Evolutionary conservation across 1,140 invertebrate species (phyloP), one percentile per base, ranked within the genome.

Genomic region (Papilio glaucus): DNA sequence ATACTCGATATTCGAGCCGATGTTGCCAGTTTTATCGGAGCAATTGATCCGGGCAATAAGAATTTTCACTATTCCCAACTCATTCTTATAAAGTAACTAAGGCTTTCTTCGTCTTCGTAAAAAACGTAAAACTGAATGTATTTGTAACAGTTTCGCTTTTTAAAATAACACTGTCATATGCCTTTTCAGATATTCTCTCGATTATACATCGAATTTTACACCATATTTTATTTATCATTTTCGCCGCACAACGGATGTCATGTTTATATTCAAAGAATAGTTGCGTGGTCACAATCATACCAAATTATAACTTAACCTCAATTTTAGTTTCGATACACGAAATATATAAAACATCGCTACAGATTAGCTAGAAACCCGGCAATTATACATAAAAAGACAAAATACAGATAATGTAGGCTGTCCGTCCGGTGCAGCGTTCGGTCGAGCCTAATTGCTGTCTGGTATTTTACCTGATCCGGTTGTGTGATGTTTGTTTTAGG

Each of bases 401-500:
- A 79, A 70, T 79, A 75, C 80, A 76, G 72, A 85, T 84, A 84
- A 69, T 87, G 87, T 87, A 87, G 85, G 86, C 84, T 86, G 76
- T 82, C 78, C 72, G 79, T 72, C 75, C 79, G 77, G 65, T 29
- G 60, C 26, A 53, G 74, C n/a, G n/a, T 33, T 63, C 72, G 67
- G 77, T 18, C 72, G 74, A 67, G 73, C 80, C 77, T 87, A 87
- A 90, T 88, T 87, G 84, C 78, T 71, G 76, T 71, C 62, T 38
- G 72, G 72, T 72, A 74, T 69, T 76, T 71, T 89, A 86, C 84
- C 84, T 87, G 84, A 71, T 75, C 76, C 74, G 72, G 69, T 72
- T 49, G 65, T 72, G 73, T 60, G 68, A 72, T 85, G 84, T 89
- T 87, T 88, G 85, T 88, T 89, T 87, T 84, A 82, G 65, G 72